Evolutionary conservation across 2,888 invertebrate species (phyloP).

Genomic region (Erpobdella octoculata): DNA sequence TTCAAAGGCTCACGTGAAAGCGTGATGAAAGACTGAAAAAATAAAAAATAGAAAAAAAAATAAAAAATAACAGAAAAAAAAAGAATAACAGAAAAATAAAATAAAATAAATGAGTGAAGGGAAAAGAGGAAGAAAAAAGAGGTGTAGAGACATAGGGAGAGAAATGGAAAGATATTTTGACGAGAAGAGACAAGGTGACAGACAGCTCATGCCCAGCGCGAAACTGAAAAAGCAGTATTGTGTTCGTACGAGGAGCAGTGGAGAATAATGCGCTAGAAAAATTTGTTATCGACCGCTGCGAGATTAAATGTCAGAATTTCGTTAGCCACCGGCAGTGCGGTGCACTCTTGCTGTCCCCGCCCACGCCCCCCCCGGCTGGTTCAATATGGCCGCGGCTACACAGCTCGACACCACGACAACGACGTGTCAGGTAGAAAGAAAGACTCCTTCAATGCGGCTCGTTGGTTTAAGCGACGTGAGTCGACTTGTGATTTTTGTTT

Average conservation of each 20-base stretch:
- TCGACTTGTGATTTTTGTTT: too few relatives aligned
- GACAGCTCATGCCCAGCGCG: neutral
- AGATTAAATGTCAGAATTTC: slow-evolving; percentile 15
- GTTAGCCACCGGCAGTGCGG: neutral
- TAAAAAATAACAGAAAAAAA: neutral
- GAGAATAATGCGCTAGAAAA: slow-evolving; percentile 9
- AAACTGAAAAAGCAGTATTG: too few relatives aligned
- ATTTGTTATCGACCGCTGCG: slow-evolving; percentile 6
- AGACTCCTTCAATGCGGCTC: too few relatives aligned
- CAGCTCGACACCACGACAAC: too few relatives aligned
- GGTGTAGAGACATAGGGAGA: slow-evolving; percentile 16
- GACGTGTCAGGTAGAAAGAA: too few relatives aligned
- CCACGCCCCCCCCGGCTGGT: too few relatives aligned
- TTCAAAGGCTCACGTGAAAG: too few relatives aligned
- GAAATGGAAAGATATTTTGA: slow-evolving; percentile 1
- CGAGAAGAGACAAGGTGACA: neutral
- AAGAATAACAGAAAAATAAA: neutral
- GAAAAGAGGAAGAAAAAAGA: slow-evolving; percentile 12
- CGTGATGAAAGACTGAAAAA: too few relatives aligned
- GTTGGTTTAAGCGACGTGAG: too few relatives aligned
- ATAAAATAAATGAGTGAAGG: slow-evolving; percentile 4
- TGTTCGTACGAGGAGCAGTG: too few relatives aligned
- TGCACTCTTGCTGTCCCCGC: too few relatives aligned
- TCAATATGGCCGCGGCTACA: slow-evolving; percentile 10
- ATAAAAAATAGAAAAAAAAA: too few relatives aligned